Conservation (phyloP, 2,113 vertebrate species). For the Cyanistes caeruleus region DNA sequence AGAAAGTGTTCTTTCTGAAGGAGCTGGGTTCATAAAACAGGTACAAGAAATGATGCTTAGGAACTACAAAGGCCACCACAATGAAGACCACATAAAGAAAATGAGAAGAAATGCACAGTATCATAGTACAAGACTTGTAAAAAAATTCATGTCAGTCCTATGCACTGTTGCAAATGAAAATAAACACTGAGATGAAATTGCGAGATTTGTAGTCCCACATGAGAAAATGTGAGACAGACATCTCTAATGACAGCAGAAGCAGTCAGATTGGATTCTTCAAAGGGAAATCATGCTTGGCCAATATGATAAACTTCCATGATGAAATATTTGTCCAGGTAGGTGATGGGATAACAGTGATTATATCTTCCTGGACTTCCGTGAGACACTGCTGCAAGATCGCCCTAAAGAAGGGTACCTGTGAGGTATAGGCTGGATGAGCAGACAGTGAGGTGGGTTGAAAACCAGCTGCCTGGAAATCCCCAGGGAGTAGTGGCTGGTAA, state of each 20-base stretch:
- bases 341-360: not conserved
- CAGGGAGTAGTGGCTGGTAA: not conserved
- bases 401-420: not conserved
- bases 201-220: not conserved
- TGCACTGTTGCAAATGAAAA: not conserved
- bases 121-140: not conserved
- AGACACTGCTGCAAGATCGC: not conserved
- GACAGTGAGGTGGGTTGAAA: not conserved
- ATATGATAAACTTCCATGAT: not conserved
- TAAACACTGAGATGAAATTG: not conserved
- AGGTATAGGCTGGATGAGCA: not conserved
- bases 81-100: not conserved
- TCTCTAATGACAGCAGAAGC: not conserved
- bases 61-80: not conserved
- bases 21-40: not conserved
- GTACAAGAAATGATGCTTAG: not conserved
- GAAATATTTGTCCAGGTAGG: not conserved
- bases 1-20: not conserved
- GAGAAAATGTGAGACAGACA: not conserved
- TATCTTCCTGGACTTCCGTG: not conserved
- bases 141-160: not conserved
- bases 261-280: not conserved
- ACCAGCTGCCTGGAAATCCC: not conserved
- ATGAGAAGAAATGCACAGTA: not conserved
- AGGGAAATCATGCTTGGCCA: not conserved